A percentile compares a stretch with the other conserved stretches of the same genome.
Conservation (phyloP, 1,140 invertebrate species). For the Diorhabda sublineata region DNA sequence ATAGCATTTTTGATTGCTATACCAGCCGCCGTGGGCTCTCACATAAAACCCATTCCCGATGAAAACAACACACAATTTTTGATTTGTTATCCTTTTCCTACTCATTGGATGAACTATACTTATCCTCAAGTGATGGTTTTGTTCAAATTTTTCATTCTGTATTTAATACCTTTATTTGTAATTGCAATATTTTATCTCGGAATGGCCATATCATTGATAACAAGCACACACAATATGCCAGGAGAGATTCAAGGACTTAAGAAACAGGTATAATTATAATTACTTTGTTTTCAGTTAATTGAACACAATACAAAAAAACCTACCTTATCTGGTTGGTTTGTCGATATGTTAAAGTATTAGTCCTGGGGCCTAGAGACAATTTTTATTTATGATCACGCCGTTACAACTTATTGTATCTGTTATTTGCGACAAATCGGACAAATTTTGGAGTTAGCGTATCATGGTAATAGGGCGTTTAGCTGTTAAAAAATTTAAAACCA, state of each 20-base stretch:
- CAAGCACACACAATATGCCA: constrained; percentile 58
- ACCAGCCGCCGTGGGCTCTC: constrained; percentile 71
- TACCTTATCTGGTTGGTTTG: no score
- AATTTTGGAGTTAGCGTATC: no score
- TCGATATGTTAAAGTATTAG: no score
- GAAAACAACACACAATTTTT: constrained; percentile 49
- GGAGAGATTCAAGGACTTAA: constrained; percentile 72
- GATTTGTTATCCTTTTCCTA: constrained; percentile 78
- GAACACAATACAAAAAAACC: no score
- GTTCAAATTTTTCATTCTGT: constrained; percentile 79
- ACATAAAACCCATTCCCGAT: constrained; percentile 57
- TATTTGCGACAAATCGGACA: no score
- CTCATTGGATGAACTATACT: constrained; percentile 56
- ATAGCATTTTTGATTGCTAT: constrained; percentile 70
- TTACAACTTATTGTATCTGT: no score
- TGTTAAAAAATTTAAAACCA: no score
- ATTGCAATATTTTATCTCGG: constrained; percentile 82
- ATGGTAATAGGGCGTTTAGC: no score
- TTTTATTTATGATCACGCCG: no score
- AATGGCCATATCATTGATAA: constrained; percentile 81
- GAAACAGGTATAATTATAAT: constrained; percentile 55
- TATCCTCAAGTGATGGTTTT: constrained; percentile 71
- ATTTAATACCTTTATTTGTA: constrained; percentile 78
- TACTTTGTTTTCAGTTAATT: no score
- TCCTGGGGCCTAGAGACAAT: no score